Percentiles rank a stretch among this genome's conserved stretches.
Evolutionary conservation across 35 echinoderm and acorn worm species (phyloP).

Genomic region (Holothuria glaberrima): DNA sequence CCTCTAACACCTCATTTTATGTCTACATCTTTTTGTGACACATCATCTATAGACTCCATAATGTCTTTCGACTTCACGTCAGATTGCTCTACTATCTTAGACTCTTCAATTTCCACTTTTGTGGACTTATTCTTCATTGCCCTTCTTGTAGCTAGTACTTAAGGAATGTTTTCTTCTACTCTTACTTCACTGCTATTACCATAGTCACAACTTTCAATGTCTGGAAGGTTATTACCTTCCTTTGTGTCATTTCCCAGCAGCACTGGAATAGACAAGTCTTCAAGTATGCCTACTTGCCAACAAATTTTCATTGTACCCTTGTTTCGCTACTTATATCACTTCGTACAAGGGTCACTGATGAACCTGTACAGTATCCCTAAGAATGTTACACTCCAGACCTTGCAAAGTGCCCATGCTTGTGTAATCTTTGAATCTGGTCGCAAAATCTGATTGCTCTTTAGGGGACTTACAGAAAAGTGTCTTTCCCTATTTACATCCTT

Average conservation of each 20-base stretch:
- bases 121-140: slow-evolving; percentile 10
- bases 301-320: slow-evolving; percentile 14
- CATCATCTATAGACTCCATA: neutral
- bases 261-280: slow-evolving; percentile 1
- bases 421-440: neutral
- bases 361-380: slow-evolving; percentile 30
- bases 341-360: slow-evolving; percentile 19
- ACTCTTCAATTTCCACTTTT: neutral
- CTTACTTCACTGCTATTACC: neutral
- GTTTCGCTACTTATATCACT: slow-evolving; percentile 19
- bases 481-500: slow-evolving; percentile 3
- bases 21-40: slow-evolving; percentile 14
- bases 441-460: slow-evolving; percentile 17
- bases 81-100: neutral
- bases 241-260: neutral
- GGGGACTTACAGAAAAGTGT: slow-evolving; percentile 1
- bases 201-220: neutral
- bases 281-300: slow-evolving; percentile 15
- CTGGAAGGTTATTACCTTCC: neutral
- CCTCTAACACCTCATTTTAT: neutral
- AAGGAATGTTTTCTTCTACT: neutral
- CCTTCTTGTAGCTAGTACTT: slow-evolving; percentile 13
- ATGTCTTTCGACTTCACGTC: slow-evolving; percentile 2
- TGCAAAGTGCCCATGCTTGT: slow-evolving; percentile 10
- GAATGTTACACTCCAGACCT: neutral